These are phyloP conservation scores for Lasioglossum baleicum DNA, from an alignment of 1,140 invertebrate species.

Conservation along the genomic window DNA sequence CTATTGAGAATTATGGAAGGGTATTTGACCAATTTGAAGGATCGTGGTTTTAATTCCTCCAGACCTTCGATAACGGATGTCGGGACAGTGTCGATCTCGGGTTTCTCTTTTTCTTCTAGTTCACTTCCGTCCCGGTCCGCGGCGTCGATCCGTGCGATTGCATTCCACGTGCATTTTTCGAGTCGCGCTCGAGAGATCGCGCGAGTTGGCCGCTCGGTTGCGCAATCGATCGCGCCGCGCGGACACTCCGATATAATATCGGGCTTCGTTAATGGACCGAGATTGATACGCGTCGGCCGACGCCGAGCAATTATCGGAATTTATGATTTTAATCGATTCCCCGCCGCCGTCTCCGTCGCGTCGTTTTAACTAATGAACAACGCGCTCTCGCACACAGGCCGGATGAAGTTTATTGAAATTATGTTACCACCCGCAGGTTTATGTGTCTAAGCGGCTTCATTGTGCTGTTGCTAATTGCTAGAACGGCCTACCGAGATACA, in stretches of 20 bases:
- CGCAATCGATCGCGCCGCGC: slow-evolving; percentile 22
- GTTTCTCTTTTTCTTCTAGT: neutral
- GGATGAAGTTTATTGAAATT: slow-evolving; percentile 3
- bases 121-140: neutral
- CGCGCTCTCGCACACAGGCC: neutral
- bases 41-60: no score
- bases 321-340: slow-evolving; percentile 1
- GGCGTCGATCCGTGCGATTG: slow-evolving; percentile 11
- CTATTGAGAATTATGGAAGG: no score
- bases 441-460: neutral
- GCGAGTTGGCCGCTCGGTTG: neutral
- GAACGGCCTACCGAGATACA: neutral
- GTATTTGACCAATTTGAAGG: no score
- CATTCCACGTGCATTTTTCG: slow-evolving; percentile 17
- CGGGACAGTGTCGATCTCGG: no score
- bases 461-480: neutral
- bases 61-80: no score
- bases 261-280: slow-evolving; percentile 3
- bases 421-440: no score
- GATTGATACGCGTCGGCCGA: slow-evolving; percentile 8
- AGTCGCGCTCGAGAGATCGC: slow-evolving; percentile 8
- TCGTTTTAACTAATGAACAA: slow-evolving; percentile 7
- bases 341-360: neutral
- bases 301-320: slow-evolving; percentile 4
- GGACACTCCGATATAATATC: slow-evolving; percentile 30